Evolutionary conservation across 92 coral and sea anemone species (phyloP).

Genomic region (Isaurus tuberculatus): DNA sequence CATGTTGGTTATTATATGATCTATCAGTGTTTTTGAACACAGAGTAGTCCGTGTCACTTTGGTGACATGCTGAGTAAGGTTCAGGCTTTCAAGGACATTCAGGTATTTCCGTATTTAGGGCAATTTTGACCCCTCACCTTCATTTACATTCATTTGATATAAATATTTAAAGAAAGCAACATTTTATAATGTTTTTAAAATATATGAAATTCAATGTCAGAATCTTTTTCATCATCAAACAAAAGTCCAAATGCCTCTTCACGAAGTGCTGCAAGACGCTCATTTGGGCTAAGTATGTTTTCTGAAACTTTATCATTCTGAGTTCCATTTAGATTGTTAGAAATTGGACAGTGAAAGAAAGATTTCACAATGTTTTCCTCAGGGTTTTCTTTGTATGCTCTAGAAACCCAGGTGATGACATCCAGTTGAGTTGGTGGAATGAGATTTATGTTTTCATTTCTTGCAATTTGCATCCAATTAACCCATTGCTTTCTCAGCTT

Average conservation of each 20-base stretch:
- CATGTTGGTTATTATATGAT: no score
- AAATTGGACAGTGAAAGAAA: neutral
- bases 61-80: no score
- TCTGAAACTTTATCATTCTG: neutral
- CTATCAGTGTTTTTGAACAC: no score
- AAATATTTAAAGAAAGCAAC: neutral
- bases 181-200: neutral
- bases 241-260: constrained; percentile 2
- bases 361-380: constrained; percentile 9
- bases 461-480: constrained; percentile 9
- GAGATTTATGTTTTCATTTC: constrained; percentile 13
- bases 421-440: constrained; percentile 22
- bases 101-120: no score
- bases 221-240: constrained; percentile 4
- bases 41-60: no score
- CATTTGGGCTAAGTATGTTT: neutral
- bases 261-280: neutral
- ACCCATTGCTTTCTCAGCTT: neutral
- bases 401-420: constrained; percentile 27
- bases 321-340: constrained; percentile 30
- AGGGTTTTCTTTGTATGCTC: constrained; percentile 13
- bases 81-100: no score
- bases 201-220: constrained; percentile 24
- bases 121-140: no score
- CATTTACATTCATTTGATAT: no score